Percentiles rank a stretch among this genome's conserved stretches.
phyloP scores from a whole-genome alignment of 2,888 invertebrate species.

The Vesta saturnalis region DNA sequence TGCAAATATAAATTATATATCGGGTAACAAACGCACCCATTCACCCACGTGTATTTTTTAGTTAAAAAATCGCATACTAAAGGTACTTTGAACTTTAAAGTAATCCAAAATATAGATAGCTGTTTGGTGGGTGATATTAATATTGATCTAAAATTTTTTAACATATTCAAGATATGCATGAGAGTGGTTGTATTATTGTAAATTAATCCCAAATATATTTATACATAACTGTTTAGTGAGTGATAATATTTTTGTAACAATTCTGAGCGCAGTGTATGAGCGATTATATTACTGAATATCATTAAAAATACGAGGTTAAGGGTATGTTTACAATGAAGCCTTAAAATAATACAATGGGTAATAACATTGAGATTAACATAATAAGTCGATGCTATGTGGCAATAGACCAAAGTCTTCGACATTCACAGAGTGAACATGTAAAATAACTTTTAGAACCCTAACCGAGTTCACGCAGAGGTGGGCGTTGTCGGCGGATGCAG shows the following conservation, averaged over 20 bases:
- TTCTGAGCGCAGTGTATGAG: too few relatives aligned
- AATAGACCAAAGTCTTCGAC: conserved; percentile 6
- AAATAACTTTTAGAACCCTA: conserved; percentile 33
- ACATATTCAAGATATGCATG: too few relatives aligned
- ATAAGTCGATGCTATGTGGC: conserved; percentile 1
- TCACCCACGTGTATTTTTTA: conserved; percentile 3
- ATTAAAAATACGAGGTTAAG: neutral
- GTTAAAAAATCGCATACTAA: conserved; percentile 2
- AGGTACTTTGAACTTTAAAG: conserved; percentile 7
- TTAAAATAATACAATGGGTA: neutral
- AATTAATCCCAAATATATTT: too few relatives aligned
- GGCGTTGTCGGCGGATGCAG: conserved; percentile 45
- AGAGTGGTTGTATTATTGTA: too few relatives aligned
- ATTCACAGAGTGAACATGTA: conserved; percentile 19
- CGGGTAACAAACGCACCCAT: conserved; percentile 9
- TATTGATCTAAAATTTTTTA: too few relatives aligned
- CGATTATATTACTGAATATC: neutral
- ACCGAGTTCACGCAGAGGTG: conserved; percentile 32
- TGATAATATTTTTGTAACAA: too few relatives aligned
- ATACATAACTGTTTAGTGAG: too few relatives aligned
- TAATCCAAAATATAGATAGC: neutral
- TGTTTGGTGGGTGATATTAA: neutral
- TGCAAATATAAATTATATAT: conserved; percentile 8
- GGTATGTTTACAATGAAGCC: neutral
- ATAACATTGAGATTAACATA: neutral